Percentiles rank a stretch among this genome's conserved stretches.
Evolutionary conservation across 2,888 invertebrate genomes (phyloP).

Genomic region (Flexamia atlantica): DNA sequence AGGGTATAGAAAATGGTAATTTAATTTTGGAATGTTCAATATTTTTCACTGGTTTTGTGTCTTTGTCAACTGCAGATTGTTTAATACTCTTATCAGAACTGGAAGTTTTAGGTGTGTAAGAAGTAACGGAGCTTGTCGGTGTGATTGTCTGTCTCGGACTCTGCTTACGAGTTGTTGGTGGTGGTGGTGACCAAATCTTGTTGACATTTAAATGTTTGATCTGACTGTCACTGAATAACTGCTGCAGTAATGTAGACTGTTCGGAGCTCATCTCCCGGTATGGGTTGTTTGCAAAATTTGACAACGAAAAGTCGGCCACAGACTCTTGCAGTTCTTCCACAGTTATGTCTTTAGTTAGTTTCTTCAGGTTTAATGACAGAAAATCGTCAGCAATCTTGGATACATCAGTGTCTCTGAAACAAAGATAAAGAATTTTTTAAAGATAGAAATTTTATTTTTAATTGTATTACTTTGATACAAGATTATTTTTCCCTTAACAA

Average conservation of each 20-base stretch:
- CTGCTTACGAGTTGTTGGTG: neutral
- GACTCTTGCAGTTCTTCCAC: constrained; percentile 22
- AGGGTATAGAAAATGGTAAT: neutral
- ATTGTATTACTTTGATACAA: too few species aligned
- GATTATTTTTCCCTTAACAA: too few species aligned
- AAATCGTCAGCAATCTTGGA: constrained; percentile 70
- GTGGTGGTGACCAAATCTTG: neutral
- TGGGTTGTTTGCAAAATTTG: neutral
- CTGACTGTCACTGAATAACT: constrained; percentile 21
- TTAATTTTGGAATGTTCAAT: neutral
- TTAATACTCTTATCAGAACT: neutral
- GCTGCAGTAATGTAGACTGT: neutral
- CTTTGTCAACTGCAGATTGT: neutral
- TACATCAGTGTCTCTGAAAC: constrained; percentile 70
- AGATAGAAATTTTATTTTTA: too few species aligned
- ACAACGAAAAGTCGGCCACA: constrained; percentile 13
- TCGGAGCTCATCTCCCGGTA: neutral
- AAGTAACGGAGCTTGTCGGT: neutral
- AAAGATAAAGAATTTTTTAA: too few species aligned
- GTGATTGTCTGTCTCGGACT: neutral
- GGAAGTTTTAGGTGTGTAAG: neutral
- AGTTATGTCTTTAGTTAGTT: neutral
- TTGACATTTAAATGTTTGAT: constrained; percentile 3
- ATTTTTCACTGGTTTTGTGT: neutral
- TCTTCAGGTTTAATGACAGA: constrained; percentile 67